These are phyloP conservation scores for Marisa cornuarietis DNA, from an alignment of 1,140 invertebrate genomes.

Conservation along the genomic window DNA sequence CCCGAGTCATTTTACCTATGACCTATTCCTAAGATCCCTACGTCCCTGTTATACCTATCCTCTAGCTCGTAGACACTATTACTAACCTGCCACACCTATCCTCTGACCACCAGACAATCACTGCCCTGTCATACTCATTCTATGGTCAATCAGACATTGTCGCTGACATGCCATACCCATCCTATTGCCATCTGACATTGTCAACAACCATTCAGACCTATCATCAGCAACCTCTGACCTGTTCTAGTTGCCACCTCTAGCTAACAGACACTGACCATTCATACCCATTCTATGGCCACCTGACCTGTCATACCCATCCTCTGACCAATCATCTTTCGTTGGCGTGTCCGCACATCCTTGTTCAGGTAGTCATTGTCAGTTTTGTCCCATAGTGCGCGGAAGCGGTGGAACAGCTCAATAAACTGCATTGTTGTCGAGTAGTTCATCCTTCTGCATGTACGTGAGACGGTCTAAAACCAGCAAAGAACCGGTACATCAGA, in stretches of 20 bases:
- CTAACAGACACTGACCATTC: too few relatives aligned
- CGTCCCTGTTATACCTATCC: background rate
- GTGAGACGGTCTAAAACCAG: background rate
- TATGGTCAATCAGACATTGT: background rate
- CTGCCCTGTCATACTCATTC: background rate
- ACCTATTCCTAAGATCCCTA: too few relatives aligned
- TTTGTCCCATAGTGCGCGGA: conserved; percentile 12
- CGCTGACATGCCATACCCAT: background rate
- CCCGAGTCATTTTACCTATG: too few relatives aligned
- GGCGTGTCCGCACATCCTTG: conserved; percentile 1
- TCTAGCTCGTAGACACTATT: background rate
- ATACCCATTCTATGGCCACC: background rate
- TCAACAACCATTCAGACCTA: background rate
- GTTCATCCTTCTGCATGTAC: conserved; percentile 7
- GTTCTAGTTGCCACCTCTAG: too few relatives aligned
- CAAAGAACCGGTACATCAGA: background rate
- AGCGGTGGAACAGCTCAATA: conserved; percentile 5
- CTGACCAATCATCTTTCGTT: conserved; percentile 8
- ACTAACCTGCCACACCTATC: background rate
- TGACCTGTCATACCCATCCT: conserved; percentile 19
- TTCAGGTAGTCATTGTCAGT: conserved; percentile 6
- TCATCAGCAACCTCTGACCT: background rate
- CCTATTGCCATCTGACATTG: background rate
- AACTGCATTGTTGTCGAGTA: conserved; percentile 17
- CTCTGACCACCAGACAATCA: background rate